These are phyloP conservation scores for Linurgus olivaceus DNA, from an alignment of 2,797 vertebrate species.

Conservation along the genomic window DNA sequence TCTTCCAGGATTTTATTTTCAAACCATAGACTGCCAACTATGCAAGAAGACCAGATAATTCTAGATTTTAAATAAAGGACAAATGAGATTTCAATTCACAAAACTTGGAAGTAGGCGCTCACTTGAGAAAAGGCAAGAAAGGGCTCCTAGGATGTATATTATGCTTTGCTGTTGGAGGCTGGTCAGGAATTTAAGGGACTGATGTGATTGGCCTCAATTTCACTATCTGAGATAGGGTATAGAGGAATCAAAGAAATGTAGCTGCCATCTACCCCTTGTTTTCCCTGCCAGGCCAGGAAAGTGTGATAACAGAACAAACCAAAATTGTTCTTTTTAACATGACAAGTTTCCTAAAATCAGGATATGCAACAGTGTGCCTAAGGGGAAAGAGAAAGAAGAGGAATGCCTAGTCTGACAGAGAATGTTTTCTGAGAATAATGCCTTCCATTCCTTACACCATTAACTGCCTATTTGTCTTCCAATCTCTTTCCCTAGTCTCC, in stretches of 20 bases:
- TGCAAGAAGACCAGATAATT: neutral
- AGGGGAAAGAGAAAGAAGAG: constrained; percentile 8
- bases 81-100: neutral
- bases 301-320: constrained; percentile 14
- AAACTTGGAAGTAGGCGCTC: neutral
- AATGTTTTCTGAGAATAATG: neutral
- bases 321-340: constrained; percentile 31
- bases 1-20: neutral
- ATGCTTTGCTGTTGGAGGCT: neutral
- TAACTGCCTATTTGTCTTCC: neutral
- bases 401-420: neutral
- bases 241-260: constrained; percentile 4
- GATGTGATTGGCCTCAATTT: neutral
- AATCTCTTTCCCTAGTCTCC: neutral
- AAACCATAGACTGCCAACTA: neutral
- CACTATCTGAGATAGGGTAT: neutral
- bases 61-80: neutral
- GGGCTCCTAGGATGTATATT: neutral
- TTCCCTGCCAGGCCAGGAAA: neutral
- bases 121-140: neutral
- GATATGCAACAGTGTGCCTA: constrained; percentile 12
- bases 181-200: neutral
- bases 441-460: neutral
- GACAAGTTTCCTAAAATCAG: constrained; percentile 17
- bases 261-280: neutral